Evolutionary conservation across 2,888 invertebrate genomes (phyloP), one percentile per base, ranked within the genome.

Genomic region (Leptinotarsa haldemani): DNA sequence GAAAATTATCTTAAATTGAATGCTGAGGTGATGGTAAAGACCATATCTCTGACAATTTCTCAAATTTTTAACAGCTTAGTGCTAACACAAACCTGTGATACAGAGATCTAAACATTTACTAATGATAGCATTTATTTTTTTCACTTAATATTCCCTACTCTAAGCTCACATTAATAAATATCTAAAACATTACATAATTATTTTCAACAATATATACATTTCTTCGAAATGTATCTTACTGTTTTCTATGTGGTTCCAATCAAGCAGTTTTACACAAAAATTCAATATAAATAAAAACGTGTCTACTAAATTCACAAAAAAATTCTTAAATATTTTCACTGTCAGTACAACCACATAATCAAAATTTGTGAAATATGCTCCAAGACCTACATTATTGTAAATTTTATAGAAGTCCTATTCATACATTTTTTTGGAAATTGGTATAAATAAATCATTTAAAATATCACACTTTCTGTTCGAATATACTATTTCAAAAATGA

Each of bases 81-180:
- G 82, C 82, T 81, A 83, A 83, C 81, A 84, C 81, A 81, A 82
- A 83, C 81, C 80, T 81, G 84, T 83, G 84, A 83, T 84, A 82
- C 79, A 84, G 82, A 83, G 81, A 80, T 83, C 84, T 84, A 85
- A 81, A 84, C 83, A 84, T 82, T 83, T 81, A 83, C 84, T 83
- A 84, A 80, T 77, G 80, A 81, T 84, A 83, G 82, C 82, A 77
- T 80, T 79, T 83, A 82, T 80, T 81, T 81, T 77, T 76, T 73
- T 81, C 77, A 75, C 75, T 79, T 79, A 61, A 69, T 74, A 75
- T 74, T 78, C 78, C 79, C 82, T 82, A 82, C 76, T 83, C 85
- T 85, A 85, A 85, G 85, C 85, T 82, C 83, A 86, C 86, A 86
- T 85, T 85, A 85, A 86, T 86, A 85, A 86, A 86, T 86, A 85